These are phyloP conservation scores for Holocentrus rufus DNA, from an alignment of 2,797 vertebrate species.

Conservation along the genomic window DNA sequence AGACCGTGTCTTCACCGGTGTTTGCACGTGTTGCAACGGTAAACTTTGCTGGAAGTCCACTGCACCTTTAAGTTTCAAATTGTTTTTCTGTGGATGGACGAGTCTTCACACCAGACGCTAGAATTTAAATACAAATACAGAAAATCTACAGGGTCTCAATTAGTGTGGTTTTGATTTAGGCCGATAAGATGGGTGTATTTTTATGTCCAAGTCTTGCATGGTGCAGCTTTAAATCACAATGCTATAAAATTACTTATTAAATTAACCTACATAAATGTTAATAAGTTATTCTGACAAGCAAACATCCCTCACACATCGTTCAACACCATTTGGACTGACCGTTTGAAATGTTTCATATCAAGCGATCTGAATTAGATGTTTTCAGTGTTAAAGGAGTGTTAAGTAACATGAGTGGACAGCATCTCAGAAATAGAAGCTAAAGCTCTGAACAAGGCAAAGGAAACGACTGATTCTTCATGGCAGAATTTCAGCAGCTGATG, in stretches of 20 bases:
- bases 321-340: neutral
- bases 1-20: too few relatives aligned
- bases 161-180: too few relatives aligned
- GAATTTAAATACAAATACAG: too few relatives aligned
- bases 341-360: slow-evolving; percentile 15
- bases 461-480: slow-evolving; percentile 5
- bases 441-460: neutral
- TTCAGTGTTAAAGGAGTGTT: slow-evolving; percentile 9
- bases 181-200: neutral
- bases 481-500: slow-evolving; percentile 17
- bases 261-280: neutral
- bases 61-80: too few relatives aligned
- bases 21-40: too few relatives aligned
- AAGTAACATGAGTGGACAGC: slow-evolving; percentile 14
- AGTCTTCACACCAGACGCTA: too few relatives aligned
- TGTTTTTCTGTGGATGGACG: too few relatives aligned
- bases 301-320: neutral
- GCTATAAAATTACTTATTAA: slow-evolving; percentile 1
- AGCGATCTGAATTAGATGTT: slow-evolving; percentile 11
- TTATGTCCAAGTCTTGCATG: neutral
- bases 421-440: slow-evolving; percentile 15
- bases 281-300: neutral
- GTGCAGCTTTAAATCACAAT: neutral
- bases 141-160: too few relatives aligned
- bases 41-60: too few relatives aligned